These are phyloP conservation scores for Aphelenchoides bicaudatus DNA, from an alignment of 2,888 invertebrate species.

Conservation along the genomic window DNA sequence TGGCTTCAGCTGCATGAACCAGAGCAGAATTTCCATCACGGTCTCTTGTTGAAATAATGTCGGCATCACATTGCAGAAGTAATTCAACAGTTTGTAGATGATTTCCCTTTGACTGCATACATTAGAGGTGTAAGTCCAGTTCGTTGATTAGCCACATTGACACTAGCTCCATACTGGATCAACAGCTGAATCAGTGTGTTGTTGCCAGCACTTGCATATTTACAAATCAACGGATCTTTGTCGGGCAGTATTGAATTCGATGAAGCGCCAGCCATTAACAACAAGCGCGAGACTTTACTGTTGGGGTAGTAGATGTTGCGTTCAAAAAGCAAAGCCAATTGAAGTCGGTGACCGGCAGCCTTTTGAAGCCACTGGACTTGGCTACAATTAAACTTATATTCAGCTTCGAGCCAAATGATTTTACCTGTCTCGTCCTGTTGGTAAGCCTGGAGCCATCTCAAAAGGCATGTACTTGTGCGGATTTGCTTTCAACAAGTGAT, in stretches of 20 bases:
- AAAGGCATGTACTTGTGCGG: constrained; percentile 71
- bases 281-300: constrained; percentile 69
- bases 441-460: constrained; percentile 36
- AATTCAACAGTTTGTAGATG: too few relatives aligned
- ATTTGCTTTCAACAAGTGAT: constrained; percentile 92
- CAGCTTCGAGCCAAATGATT: too few relatives aligned
- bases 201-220: constrained; percentile 86
- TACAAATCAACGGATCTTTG: constrained; percentile 73
- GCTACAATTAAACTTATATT: too few relatives aligned
- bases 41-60: constrained; percentile 29
- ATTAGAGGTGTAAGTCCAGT: constrained; percentile 83
- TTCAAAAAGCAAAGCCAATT: constrained; percentile 30
- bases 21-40: constrained; percentile 24
- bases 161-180: constrained; percentile 85
- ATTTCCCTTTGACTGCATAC: constrained; percentile 79
- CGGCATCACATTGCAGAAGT: constrained; percentile 55
- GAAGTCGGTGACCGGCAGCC: constrained; percentile 28
- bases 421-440: constrained; percentile 34
- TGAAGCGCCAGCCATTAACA: constrained; percentile 82
- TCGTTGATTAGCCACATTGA: constrained; percentile 75
- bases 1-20: constrained; percentile 30
- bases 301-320: constrained; percentile 39
- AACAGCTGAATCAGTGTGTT: constrained; percentile 82
- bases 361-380: constrained; percentile 36
- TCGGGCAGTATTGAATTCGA: constrained; percentile 71